phyloP scores from a whole-genome alignment of 2,113 vertebrate species.

The Galbula dea region DNA sequence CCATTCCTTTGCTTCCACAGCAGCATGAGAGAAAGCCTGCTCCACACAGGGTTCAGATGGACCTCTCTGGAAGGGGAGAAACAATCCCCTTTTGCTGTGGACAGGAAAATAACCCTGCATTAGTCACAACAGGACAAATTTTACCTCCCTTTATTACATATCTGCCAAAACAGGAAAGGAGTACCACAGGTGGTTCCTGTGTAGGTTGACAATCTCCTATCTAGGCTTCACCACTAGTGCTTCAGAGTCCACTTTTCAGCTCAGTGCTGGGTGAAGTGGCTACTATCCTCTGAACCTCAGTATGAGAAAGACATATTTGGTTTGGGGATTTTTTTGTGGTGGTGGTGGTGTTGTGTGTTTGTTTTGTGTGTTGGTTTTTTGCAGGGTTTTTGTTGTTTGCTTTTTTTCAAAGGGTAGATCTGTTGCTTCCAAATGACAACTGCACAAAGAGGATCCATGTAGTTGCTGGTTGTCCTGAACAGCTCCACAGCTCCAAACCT shows the following conservation, averaged over 20 bases:
- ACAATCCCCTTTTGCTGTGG: rapidly evolving
- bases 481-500: neutral
- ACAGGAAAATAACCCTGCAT: rapidly evolving
- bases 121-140: neutral
- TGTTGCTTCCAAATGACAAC: too few species aligned
- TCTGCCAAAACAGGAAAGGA: neutral
- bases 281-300: rapidly evolving
- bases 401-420: too few species aligned
- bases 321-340: too few species aligned
- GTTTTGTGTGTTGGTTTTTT: too few species aligned
- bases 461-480: neutral
- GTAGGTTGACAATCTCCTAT: rapidly evolving
- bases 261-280: neutral
- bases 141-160: neutral
- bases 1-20: neutral
- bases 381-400: too few species aligned
- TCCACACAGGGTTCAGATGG: rapidly evolving
- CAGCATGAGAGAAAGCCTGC: too few species aligned
- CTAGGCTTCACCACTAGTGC: neutral
- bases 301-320: too few species aligned
- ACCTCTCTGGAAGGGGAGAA: neutral
- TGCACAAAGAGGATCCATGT: too few species aligned
- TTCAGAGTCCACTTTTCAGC: neutral
- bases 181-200: neutral
- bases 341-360: too few species aligned